These are phyloP conservation scores for Hiodon tergisus DNA, from an alignment of 2,113 vertebrate genomes.

Conservation along the genomic window DNA sequence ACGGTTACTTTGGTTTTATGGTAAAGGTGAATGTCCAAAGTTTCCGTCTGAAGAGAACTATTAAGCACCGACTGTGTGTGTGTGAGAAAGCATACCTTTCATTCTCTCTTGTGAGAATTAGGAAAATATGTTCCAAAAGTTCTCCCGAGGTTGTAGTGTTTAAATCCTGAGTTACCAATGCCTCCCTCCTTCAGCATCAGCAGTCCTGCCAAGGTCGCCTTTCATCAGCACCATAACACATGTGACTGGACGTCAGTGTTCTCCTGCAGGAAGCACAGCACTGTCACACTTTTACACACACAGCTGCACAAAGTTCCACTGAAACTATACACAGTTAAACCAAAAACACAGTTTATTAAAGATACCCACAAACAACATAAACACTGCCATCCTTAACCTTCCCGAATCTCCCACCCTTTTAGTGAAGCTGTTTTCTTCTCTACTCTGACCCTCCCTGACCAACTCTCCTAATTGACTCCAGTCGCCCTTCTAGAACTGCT, in stretches of 20 bases:
- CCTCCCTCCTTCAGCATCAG: not conserved
- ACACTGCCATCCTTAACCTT: too few relatives aligned
- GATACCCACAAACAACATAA: too few relatives aligned
- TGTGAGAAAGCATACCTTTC: not conserved
- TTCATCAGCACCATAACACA: not conserved
- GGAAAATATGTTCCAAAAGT: not conserved
- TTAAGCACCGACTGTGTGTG: conserved; percentile 6
- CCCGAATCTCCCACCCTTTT: too few relatives aligned
- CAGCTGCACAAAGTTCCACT: not conserved
- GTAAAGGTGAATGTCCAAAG: not conserved
- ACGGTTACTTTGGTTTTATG: not conserved
- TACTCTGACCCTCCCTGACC: too few relatives aligned
- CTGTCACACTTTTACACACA: too few relatives aligned
- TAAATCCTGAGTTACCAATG: conserved; percentile 11
- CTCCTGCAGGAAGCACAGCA: not conserved
- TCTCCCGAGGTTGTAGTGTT: not conserved
- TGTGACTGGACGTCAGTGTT: not conserved
- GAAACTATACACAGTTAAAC: too few relatives aligned
- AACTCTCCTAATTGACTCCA: too few relatives aligned
- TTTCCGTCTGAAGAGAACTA: not conserved
- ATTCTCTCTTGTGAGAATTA: conserved; percentile 1
- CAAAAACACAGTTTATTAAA: too few relatives aligned
- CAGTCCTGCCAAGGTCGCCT: not conserved
- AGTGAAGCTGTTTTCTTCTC: too few relatives aligned
- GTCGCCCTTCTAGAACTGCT: too few relatives aligned